These are phyloP conservation scores for Entomobrya proxima DNA, from an alignment of 2,888 invertebrate species.

Conservation along the genomic window DNA sequence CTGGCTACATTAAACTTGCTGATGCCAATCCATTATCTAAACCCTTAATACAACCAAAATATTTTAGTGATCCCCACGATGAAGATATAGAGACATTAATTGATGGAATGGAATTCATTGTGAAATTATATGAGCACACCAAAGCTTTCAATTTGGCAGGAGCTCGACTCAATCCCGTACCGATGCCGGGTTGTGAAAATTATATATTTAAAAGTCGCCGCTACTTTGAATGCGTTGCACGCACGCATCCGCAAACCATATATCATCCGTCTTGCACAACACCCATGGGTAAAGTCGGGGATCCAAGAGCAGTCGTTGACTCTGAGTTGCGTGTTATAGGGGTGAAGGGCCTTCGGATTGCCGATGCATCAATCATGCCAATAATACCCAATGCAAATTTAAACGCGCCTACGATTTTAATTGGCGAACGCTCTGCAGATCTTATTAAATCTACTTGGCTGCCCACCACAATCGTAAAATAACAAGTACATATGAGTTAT, in stretches of 20 bases:
- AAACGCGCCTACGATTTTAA: slow-evolving; percentile 61
- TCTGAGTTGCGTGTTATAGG: slow-evolving; percentile 60
- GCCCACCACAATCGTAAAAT: neutral
- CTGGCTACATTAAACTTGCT: slow-evolving; percentile 46
- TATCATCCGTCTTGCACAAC: slow-evolving; percentile 55
- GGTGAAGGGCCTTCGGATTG: slow-evolving; percentile 45
- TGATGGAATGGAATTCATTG: slow-evolving; percentile 49
- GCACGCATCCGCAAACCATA: slow-evolving; percentile 48
- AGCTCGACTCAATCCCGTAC: slow-evolving; percentile 36
- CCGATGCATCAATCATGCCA: slow-evolving; percentile 61
- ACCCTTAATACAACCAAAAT: slow-evolving; percentile 62
- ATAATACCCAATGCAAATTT: slow-evolving; percentile 59
- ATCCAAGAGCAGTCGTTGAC: slow-evolving; percentile 63
- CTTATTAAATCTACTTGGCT: slow-evolving; percentile 48
- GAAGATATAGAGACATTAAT: slow-evolving; percentile 49
- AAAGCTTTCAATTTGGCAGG: slow-evolving; percentile 50
- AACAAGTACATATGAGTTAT: neutral
- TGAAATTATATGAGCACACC: slow-evolving; percentile 54
- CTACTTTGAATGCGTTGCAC: slow-evolving; percentile 62
- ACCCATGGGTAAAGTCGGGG: slow-evolving; percentile 57
- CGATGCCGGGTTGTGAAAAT: slow-evolving; percentile 63
- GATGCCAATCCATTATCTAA: slow-evolving; percentile 54
- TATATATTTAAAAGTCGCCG: slow-evolving; percentile 42
- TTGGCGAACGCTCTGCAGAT: slow-evolving; percentile 57
- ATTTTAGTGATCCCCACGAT: slow-evolving; percentile 57